These are phyloP conservation scores for Zapornia atra DNA, from an alignment of 2,113 vertebrate genomes.

Conservation along the genomic window DNA sequence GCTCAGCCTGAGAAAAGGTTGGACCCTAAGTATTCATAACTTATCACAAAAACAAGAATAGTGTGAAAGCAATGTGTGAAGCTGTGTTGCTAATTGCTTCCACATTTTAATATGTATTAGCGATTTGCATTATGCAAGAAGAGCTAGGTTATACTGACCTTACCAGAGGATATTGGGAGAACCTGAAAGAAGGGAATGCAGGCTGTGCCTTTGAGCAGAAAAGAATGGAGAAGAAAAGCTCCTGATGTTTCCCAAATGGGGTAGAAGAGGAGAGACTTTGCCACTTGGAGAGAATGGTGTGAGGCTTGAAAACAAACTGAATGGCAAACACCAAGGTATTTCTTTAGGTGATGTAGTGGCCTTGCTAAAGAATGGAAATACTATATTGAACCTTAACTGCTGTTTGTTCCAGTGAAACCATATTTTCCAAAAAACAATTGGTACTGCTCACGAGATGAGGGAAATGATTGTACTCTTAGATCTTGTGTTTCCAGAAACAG, in stretches of 20 bases:
- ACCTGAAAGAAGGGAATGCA: not conserved
- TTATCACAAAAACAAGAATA: slow-evolving; percentile 7
- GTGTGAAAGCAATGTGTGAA: slow-evolving; percentile 53
- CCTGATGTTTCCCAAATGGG: not conserved
- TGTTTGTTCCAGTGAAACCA: not conserved
- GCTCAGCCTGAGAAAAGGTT: slow-evolving; percentile 41
- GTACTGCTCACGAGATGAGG: not conserved
- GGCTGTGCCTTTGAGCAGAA: not conserved
- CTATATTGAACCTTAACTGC: not conserved
- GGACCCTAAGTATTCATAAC: slow-evolving; percentile 10
- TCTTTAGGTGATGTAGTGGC: not conserved
- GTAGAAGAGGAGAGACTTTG: not conserved
- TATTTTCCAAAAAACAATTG: not conserved
- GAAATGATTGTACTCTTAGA: not conserved
- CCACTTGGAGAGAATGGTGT: not conserved
- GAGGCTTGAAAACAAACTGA: not conserved
- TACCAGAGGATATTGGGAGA: not conserved
- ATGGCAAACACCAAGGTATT: not conserved
- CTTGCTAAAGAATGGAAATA: not conserved
- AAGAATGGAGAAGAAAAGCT: not conserved
- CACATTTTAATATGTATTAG: slow-evolving; percentile 30
- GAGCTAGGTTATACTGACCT: not conserved
- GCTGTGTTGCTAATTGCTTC: slow-evolving; percentile 43
- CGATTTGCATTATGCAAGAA: not conserved
- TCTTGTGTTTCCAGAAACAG: not conserved